Percentiles rank a stretch among this genome's conserved stretches.
Evolutionary conservation across 2,113 vertebrate species (phyloP).

Genomic region (Oplegnathus fasciatus): DNA sequence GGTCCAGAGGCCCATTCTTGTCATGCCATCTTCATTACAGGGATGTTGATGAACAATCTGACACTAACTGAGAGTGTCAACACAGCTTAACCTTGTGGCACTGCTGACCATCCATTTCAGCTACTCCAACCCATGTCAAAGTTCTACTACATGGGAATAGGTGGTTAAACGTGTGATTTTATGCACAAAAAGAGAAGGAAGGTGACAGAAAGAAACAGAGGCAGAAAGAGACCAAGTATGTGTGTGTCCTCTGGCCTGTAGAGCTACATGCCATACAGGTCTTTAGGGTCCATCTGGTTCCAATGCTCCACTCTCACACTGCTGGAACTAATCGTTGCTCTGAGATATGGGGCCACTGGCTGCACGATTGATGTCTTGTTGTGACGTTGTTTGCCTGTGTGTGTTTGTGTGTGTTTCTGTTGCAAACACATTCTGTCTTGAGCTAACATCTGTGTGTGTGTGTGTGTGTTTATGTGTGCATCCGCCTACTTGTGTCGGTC

Average conservation of each 20-base stretch:
- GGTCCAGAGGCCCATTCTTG: constrained; percentile 40
- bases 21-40: constrained; percentile 62
- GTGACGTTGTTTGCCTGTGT: constrained; percentile 53
- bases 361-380: constrained; percentile 77
- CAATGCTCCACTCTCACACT: constrained; percentile 78
- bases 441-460: constrained; percentile 4
- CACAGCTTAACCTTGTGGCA: constrained; percentile 49
- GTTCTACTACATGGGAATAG: background rate
- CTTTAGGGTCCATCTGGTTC: constrained; percentile 82
- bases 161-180: background rate
- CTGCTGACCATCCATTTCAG: constrained; percentile 37
- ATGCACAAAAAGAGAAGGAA: background rate
- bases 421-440: constrained; percentile 16
- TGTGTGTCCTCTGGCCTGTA: constrained; percentile 44
- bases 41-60: constrained; percentile 54
- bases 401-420: constrained; percentile 45
- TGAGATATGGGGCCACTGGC: constrained; percentile 73
- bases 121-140: constrained; percentile 28
- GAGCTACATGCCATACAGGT: constrained; percentile 60
- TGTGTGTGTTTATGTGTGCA: constrained; percentile 9
- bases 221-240: background rate
- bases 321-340: constrained; percentile 82
- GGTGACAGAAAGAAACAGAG: background rate
- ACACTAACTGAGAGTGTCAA: constrained; percentile 60
- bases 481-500: constrained; percentile 87